These are phyloP conservation scores for Hemichromis elongatus DNA, from an alignment of 2,113 vertebrate species.

Conservation along the genomic window DNA sequence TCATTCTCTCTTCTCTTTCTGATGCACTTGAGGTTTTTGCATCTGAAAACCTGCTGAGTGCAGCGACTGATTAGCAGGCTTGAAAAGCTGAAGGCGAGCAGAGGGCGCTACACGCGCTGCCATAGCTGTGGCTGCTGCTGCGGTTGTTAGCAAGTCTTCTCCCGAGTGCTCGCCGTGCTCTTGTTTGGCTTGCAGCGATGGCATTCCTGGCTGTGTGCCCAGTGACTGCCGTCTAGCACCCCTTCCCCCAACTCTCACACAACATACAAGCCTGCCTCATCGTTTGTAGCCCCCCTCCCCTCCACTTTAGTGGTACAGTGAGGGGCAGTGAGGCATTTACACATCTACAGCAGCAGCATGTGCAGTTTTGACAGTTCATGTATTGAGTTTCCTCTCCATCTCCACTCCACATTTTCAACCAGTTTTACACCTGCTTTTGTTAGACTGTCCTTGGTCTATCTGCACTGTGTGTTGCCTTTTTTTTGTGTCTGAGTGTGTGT, in stretches of 20 bases:
- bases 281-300: constrained; percentile 16
- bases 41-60: background rate
- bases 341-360: background rate
- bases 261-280: constrained; percentile 27
- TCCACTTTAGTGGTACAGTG: constrained; percentile 17
- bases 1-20: background rate
- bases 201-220: constrained; percentile 85
- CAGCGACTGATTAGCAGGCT: background rate
- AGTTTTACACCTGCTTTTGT: constrained; percentile 14
- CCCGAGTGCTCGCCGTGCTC: constrained; percentile 66
- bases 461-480: background rate
- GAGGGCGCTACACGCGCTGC: constrained; percentile 10
- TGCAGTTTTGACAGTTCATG: background rate
- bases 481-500: background rate
- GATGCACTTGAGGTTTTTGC: background rate
- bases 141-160: constrained; percentile 71
- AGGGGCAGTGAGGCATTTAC: constrained; percentile 5
- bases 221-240: constrained; percentile 75
- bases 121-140: constrained; percentile 32
- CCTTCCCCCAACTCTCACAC: constrained; percentile 49
- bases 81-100: constrained; percentile 4
- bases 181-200: constrained; percentile 78
- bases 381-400: background rate
- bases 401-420: background rate
- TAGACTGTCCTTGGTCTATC: constrained; percentile 4